Evolutionary conservation across 2,888 invertebrate species (phyloP).

Genomic region (Lobophora halterata): DNA sequence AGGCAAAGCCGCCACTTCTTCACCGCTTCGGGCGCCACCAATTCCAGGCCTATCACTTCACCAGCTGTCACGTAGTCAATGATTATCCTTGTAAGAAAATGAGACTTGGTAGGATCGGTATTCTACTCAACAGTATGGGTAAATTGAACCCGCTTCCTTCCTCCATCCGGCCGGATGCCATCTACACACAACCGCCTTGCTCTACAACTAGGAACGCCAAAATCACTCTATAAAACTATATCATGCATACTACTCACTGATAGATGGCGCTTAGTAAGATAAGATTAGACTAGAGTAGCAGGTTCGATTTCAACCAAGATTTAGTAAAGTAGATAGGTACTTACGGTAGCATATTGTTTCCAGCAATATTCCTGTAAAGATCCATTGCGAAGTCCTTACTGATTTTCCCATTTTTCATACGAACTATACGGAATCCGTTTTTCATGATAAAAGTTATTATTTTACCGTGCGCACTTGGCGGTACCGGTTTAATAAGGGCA

Average conservation of each 20-base stretch:
- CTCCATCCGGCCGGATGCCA: no score
- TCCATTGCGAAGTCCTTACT: constrained; percentile 83
- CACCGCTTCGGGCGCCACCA: constrained; percentile 86
- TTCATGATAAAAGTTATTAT: constrained; percentile 86
- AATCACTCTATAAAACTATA: no score
- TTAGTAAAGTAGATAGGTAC: constrained; percentile 38
- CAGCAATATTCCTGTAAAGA: constrained; percentile 81
- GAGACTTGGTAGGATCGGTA: neutral
- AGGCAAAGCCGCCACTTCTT: constrained; percentile 82
- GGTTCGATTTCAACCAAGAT: no score
- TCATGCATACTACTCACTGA: no score
- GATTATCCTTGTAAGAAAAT: constrained; percentile 68
- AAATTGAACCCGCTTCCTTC: no score
- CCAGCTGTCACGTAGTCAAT: constrained; percentile 86
- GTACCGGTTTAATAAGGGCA: constrained; percentile 88
- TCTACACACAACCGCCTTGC: no score
- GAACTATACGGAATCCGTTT: constrained; percentile 83
- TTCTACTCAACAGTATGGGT: no score
- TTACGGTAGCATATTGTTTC: constrained; percentile 82
- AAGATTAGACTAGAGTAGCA: no score
- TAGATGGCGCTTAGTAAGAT: no score
- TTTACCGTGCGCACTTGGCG: constrained; percentile 85
- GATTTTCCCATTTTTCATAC: constrained; percentile 87
- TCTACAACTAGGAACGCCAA: neutral
- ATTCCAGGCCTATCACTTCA: constrained; percentile 86